Percentiles rank a stretch among this genome's conserved stretches.
Conservation (phyloP, 2,888 invertebrate species). For the Gandaritis pyraliata region DNA sequence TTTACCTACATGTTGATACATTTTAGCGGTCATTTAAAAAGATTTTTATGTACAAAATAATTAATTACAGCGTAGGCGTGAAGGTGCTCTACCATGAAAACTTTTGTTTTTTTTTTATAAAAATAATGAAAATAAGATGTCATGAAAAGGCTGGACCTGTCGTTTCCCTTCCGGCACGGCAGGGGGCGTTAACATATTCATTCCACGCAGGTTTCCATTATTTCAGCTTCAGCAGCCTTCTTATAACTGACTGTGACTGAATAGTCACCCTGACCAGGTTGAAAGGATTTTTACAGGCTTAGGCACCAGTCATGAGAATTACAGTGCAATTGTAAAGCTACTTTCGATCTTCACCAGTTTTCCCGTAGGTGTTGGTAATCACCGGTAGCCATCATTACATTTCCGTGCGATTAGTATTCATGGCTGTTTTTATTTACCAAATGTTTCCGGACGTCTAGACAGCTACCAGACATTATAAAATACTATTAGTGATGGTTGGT, state of each 20-base stretch:
- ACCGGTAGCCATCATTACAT: slow-evolving; percentile 26
- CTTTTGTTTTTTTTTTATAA: background rate
- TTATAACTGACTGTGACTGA: background rate
- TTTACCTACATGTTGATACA: too few species aligned
- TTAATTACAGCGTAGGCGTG: too few species aligned
- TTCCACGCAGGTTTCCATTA: slow-evolving; percentile 33
- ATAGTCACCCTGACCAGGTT: background rate
- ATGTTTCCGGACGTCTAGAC: slow-evolving; percentile 41
- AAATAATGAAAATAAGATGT: slow-evolving; percentile 5
- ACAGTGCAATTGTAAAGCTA: background rate
- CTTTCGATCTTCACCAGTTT: slow-evolving; percentile 12
- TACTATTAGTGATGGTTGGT: slow-evolving; percentile 27
- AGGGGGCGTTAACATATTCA: slow-evolving; percentile 42
- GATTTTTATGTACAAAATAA: too few species aligned
- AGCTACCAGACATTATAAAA: slow-evolving; percentile 34
- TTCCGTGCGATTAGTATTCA: slow-evolving; percentile 28
- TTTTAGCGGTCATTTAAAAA: too few species aligned
- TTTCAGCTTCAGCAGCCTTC: background rate
- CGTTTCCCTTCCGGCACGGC: slow-evolving; percentile 36
- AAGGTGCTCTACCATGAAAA: too few species aligned
- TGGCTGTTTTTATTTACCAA: slow-evolving; percentile 21
- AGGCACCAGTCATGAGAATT: background rate
- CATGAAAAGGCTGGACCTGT: background rate
- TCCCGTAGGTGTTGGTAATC: slow-evolving; percentile 4
- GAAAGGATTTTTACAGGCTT: background rate